phyloP scores from a whole-genome alignment of 1,140 invertebrate genomes.

The Rhizoglyphus robini region DNA sequence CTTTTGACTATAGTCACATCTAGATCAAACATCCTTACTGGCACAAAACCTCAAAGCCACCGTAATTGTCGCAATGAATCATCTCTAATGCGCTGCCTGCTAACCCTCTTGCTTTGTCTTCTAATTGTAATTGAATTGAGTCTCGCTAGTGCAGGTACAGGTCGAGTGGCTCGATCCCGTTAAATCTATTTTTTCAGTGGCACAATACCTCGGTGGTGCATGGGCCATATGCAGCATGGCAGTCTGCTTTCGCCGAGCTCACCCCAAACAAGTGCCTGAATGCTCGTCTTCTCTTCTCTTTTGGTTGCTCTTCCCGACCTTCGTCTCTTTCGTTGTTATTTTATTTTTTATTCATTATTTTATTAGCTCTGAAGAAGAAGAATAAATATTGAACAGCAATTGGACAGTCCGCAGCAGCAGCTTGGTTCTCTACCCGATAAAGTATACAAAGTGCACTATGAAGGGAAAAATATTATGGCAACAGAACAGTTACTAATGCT shows the following conservation, averaged over 20 bases:
- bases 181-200: slow-evolving; percentile 3
- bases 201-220: background rate
- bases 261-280: background rate
- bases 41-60: too few relatives aligned
- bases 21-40: too few relatives aligned
- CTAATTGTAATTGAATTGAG: background rate
- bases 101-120: background rate
- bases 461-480: too few relatives aligned
- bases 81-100: too few relatives aligned
- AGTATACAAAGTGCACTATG: too few relatives aligned
- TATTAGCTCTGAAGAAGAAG: background rate
- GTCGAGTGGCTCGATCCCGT: background rate
- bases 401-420: background rate
- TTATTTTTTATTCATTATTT: background rate
- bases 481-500: too few relatives aligned
- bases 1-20: too few relatives aligned
- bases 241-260: too few relatives aligned
- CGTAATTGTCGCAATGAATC: too few relatives aligned
- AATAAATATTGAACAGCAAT: background rate
- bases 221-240: too few relatives aligned
- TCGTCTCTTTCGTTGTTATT: background rate
- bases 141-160: background rate
- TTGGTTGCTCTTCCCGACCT: background rate
- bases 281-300: background rate
- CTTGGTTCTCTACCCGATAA: too few relatives aligned